A percentile compares a stretch with the other conserved stretches of the same genome.
Evolutionary conservation across 2,888 invertebrate genomes (phyloP).

Genomic region (Pollenia labialis): DNA sequence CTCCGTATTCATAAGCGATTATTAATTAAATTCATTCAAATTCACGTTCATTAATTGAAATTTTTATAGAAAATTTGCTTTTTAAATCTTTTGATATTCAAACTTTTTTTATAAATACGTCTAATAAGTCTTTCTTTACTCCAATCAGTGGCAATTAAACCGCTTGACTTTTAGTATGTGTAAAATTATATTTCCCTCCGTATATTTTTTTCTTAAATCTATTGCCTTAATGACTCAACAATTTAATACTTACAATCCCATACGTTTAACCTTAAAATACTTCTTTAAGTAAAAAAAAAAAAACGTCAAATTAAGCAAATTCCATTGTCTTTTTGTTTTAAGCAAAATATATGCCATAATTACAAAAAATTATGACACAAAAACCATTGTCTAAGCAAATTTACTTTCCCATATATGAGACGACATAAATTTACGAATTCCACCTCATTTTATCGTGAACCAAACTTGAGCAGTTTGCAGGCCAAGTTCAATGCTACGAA

Average conservation of each 20-base stretch:
- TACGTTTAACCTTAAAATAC: not conserved
- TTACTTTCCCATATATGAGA: slow-evolving; percentile 32
- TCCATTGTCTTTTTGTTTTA: slow-evolving; percentile 20
- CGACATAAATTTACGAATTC: slow-evolving; percentile 5
- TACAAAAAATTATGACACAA: slow-evolving; percentile 53
- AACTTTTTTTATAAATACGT: no score
- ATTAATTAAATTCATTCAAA: no score
- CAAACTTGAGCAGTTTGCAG: slow-evolving; percentile 25
- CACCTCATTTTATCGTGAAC: slow-evolving; percentile 22
- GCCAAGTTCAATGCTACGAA: slow-evolving; percentile 66
- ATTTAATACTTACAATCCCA: not conserved
- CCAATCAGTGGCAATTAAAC: no score
- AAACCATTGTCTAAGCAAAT: slow-evolving; percentile 42
- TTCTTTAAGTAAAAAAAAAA: not conserved
- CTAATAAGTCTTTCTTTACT: no score
- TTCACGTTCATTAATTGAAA: no score
- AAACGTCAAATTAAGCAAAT: slow-evolving; percentile 22
- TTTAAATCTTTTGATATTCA: no score
- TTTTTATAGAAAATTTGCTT: no score
- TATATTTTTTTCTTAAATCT: no score
- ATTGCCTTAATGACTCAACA: not conserved
- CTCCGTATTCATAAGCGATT: no score
- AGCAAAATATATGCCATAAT: slow-evolving; percentile 7
- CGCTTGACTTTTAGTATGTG: no score
- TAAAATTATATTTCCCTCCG: no score